These are phyloP conservation scores for Mycalesis mineus DNA, from an alignment of 2,888 invertebrate genomes.

Conservation along the genomic window DNA sequence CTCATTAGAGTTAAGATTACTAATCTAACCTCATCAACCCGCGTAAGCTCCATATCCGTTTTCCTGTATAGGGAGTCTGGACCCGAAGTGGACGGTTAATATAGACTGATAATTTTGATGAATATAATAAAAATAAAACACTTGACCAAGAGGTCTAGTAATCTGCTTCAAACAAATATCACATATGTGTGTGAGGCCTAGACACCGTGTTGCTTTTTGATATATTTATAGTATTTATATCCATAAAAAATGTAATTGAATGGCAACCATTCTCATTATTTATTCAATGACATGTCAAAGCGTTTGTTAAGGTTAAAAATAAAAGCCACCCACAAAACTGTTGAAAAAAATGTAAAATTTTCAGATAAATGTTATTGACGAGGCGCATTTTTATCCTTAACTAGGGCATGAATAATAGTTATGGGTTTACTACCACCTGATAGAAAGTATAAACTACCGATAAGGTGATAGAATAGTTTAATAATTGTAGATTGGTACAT, in stretches of 20 bases:
- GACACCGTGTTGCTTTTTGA: not conserved
- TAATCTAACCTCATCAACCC: too few species aligned
- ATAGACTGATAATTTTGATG: too few species aligned
- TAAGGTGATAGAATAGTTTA: not conserved
- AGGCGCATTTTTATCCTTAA: not conserved
- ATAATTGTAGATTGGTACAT: too few species aligned
- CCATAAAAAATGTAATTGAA: not conserved
- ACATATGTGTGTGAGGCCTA: not conserved
- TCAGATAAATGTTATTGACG: not conserved
- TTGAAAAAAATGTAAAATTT: not conserved
- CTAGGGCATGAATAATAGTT: not conserved
- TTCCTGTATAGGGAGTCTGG: too few species aligned
- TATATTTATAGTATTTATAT: not conserved
- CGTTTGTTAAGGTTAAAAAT: not conserved
- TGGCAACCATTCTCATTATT: not conserved
- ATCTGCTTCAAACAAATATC: too few species aligned
- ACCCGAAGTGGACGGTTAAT: too few species aligned
- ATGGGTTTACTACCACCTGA: not conserved
- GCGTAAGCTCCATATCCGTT: too few species aligned
- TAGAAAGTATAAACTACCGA: not conserved
- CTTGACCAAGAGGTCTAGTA: not conserved
- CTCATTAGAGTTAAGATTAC: too few species aligned
- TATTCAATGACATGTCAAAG: constrained; percentile 4
- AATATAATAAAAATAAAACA: too few species aligned
- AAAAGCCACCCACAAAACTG: not conserved